Base-by-base conservation (phyloP, 1,140 invertebrate genomes). In the Lasioglossum albipes region DNA sequence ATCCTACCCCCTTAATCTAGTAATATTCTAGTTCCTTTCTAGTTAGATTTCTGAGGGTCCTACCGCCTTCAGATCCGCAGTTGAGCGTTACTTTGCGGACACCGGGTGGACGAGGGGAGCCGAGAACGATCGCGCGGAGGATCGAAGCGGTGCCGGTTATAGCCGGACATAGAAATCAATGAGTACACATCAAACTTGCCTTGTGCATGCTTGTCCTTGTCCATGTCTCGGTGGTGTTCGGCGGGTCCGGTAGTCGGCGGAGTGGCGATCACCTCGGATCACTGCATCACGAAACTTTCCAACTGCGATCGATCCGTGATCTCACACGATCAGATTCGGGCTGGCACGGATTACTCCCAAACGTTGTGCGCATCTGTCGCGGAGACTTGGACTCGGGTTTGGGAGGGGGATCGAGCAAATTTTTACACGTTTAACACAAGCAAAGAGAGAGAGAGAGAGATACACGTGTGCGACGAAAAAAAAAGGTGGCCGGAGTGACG, bases 241-340 rank as follows among this genome's bases (percentile, higher is more conserved):
- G 7, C 27, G 64, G 7, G 57, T 64, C 36, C 57, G 65, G 75
- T 61, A 84, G 74, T 18, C 69, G 61, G 59, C 42, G 65, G 65
- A 52, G 84, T 76, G 62, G 77, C 85, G 65, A 69, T 82, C 78
- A 65, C 82, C 65, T 79, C 69, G 57, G 83, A 89, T 91, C 88
- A 91, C 89, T 89, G 90, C 89, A 91, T 91, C 88, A 82, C 79
- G 82, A 86, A 87, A 88, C 84, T 88, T 84, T 83, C 72, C 83
- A 85, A 82, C 80, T 84, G 80, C 70, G 82, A 84, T 84, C 82
- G 81, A 84, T 80, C 79, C 66, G 84, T 75, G 73, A 75, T 66
- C 64, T 70, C 41, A 52, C 36, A 42, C 59, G 65, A 36, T 36
- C 36, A 5, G 36, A 36, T 79, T 77, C 73, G 52, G 49, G 68